Base-by-base conservation (phyloP, 2,113 vertebrate species). In the Athene noctua region DNA sequence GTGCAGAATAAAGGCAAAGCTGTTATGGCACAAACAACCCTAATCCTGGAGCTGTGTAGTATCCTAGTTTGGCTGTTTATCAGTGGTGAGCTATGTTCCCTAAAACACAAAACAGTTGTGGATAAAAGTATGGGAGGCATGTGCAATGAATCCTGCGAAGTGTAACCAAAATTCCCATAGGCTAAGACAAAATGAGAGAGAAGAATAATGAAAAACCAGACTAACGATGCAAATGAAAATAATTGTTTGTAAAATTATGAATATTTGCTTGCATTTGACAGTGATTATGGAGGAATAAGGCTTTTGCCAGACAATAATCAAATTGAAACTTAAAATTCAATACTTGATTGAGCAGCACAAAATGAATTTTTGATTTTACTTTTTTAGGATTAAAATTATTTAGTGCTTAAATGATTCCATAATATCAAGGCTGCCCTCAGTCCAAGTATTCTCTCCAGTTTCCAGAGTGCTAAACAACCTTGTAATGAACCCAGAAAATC, bases 401-500 rank as follows among this genome's bases (percentile, higher is more conserved):
- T 52, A 29, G 58, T 68, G 27, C 14, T 65, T 58, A 40, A 61
- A 34, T 36, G 5, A 51, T 66, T 77, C 29, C 8, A 29, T 74
- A 38, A 36, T 67, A 34, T 26, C 8, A 27, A 21, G 21, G 49
- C 20, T 92, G 34, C 15, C 25, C 18, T 51, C 30, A 51, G n/a
- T 70, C 44, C 13, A 65, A 23, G 49, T 34, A 54, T 52, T 74
- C 6, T 58, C 10, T 58, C 9, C 18, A 34, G 1, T 65, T 75
- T 68, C 59, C 32, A 61, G 46, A 9, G 42, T 7, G 12, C 25
- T 77, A 46, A 75, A 71, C 10, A 23, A 32, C 40, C 22, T 40
- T 67, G 77, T 92, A 95, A 63, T 47, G 26, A 84, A 96, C 58
- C 70, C 23, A 92, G 82, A 94, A 94, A 94, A 90, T 73, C 86